phyloP scores from a whole-genome alignment of 1,140 invertebrate genomes.

The Gonioctena quinquepunctata region DNA sequence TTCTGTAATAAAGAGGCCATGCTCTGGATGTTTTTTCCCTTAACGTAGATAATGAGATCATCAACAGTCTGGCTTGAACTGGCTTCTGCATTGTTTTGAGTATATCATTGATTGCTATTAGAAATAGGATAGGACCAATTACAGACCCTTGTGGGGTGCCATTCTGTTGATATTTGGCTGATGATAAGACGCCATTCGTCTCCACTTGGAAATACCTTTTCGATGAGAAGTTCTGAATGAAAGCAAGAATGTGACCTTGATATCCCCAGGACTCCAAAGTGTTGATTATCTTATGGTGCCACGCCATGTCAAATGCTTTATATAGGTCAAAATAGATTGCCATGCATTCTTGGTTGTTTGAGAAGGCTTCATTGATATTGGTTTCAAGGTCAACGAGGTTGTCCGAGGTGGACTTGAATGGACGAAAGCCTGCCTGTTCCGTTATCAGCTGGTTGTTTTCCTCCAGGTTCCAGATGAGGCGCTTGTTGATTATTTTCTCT shows the following conservation, averaged over 20 bases:
- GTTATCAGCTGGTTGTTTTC: constrained; percentile 4
- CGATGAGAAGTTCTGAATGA: constrained; percentile 25
- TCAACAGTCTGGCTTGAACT: constrained; percentile 12
- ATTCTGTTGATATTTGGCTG: constrained; percentile 1
- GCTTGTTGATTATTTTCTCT: constrained; percentile 29
- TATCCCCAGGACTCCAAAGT: not conserved
- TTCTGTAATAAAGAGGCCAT: not conserved
- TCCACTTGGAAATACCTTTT: constrained; percentile 13
- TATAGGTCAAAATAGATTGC: constrained; percentile 27
- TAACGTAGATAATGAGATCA: constrained; percentile 4
- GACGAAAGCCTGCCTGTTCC: constrained; percentile 23
- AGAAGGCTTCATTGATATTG: constrained; percentile 17
- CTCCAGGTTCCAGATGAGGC: constrained; percentile 22
- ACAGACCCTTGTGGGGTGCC: constrained; percentile 16
- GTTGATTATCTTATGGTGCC: constrained; percentile 16
- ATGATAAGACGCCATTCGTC: constrained; percentile 1
- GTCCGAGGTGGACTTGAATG: constrained; percentile 21
- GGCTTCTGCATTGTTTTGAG: not conserved
- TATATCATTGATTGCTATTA: not conserved
- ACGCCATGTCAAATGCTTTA: constrained; percentile 20
- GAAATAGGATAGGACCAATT: constrained; percentile 9
- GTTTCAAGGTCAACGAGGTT: constrained; percentile 23
- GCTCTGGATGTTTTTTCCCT: not conserved
- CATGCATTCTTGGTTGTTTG: constrained; percentile 4
- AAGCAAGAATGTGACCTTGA: constrained; percentile 8